These are phyloP conservation scores for Hemicrepidius hirtus DNA, from an alignment of 2,888 invertebrate genomes.

Conservation along the genomic window DNA sequence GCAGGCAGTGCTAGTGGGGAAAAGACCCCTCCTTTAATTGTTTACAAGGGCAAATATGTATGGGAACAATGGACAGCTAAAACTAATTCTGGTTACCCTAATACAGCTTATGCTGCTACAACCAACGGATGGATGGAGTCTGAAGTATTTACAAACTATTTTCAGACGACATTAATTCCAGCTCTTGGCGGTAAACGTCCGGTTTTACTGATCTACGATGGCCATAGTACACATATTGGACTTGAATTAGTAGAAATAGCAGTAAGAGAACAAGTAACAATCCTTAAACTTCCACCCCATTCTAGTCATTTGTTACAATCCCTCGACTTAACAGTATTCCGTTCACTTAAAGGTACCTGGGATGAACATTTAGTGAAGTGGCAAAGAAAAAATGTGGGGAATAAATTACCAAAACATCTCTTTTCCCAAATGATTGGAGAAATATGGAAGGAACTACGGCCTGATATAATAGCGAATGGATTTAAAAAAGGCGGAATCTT, in stretches of 20 bases:
- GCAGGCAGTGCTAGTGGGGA: constrained; percentile 43
- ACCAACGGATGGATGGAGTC: constrained; percentile 60
- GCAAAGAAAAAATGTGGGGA: constrained; percentile 7
- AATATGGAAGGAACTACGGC: constrained; percentile 23
- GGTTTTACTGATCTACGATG: constrained; percentile 61
- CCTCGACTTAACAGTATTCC: background rate
- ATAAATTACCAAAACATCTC: constrained; percentile 26
- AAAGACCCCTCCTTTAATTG: constrained; percentile 48
- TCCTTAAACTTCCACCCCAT: background rate
- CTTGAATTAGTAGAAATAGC: constrained; percentile 52
- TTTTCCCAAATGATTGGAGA: background rate
- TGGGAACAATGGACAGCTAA: constrained; percentile 29
- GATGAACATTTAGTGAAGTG: background rate
- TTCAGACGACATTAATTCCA: constrained; percentile 52
- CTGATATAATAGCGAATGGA: constrained; percentile 28
- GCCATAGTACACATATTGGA: constrained; percentile 59
- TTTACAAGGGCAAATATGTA: constrained; percentile 59
- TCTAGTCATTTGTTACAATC: background rate
- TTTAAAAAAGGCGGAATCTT: constrained; percentile 31
- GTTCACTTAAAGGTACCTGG: background rate
- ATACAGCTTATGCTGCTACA: constrained; percentile 61
- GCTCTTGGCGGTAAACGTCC: constrained; percentile 50
- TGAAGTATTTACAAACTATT: constrained; percentile 59
- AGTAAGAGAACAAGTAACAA: background rate
- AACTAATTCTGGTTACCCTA: constrained; percentile 49